Base-by-base conservation (phyloP, 2,888 invertebrate species). In the Venusia cambrica region DNA sequence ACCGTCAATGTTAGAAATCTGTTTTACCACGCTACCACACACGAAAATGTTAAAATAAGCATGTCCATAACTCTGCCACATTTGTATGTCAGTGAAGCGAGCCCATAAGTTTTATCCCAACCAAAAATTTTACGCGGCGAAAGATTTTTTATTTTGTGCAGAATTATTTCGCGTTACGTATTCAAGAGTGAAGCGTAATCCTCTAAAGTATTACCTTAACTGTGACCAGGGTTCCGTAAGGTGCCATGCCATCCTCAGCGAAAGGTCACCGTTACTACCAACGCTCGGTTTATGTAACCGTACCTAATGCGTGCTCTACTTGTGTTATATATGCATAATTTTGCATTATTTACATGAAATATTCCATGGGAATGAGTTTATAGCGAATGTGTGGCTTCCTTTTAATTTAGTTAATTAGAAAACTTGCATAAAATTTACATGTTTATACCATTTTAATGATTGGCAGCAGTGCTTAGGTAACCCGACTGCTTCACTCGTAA, bases 191-290 rank as follows among this genome's bases (percentile, higher is more conserved):
- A 14, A 29, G 15, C 29, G 11, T 24, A 2, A 3, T 2, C 9
- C 6, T 2, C 7, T 10, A 1, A 22, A 5, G 7, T 36, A 5
- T 21, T 9, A 5, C 7, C 2, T 9, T 2, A 25, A 20, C 36
- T 30, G 19, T 24, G 19, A n/a, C n/a, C 16, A 30, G 13, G 7
- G 37, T 40, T 51, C 55, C 52, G 70, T 62, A 69, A 79, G 74
- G 74, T 76, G 64, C 64, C 75, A 79, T 80, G 77, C 74, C 75
- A 74, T 14, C 37, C 35, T 28, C 30, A 40, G 54, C 62, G 56
- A 85, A 85, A 85, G 85, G 83, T 85, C 81, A 72, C 38, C 53
- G 36, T 42, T 49, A 52, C 53, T 41, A 52, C 35, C 7, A 17
- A n/a, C 22, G 31, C 57, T 17, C 26, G 15, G 19, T 36, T 73